Base-by-base conservation (phyloP, 2,797 vertebrate genomes). In the Ptychobarbus kaznakovi region DNA sequence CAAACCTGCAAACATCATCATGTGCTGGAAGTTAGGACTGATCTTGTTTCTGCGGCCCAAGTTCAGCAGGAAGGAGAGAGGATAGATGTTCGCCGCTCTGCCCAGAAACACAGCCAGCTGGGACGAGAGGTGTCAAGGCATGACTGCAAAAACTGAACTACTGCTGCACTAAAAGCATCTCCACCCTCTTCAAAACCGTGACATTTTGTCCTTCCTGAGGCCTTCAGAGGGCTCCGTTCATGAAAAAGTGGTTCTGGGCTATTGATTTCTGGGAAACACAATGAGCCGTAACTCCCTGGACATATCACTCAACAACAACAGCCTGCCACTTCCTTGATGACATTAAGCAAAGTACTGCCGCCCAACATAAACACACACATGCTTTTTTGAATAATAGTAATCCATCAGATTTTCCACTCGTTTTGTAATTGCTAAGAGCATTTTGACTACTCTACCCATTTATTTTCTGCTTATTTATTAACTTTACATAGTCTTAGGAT, bases 1-100 rank as follows among this genome's bases (percentile, higher is more conserved):
- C 94, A 2, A 90, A 98, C 98, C 98, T 77, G 98, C 97, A 95
- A 99, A 99, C 98, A 99, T 99, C 98, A 99, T 99, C 98, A 99
- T 99, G 91, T 99, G 98, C 91, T 99, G 98, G 89, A 99, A 96
- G 93, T 99, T 99, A 63, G 96, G 95, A 89, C 95, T 94, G 65
- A 99, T 99, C 94, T 98, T 98, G 93, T 98, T 97, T 92, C 96
- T 96, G 86, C 98, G 96, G 38, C 98, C 98, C 93, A 99, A 86
- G 93, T 99, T 99, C 81, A 99, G 94, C 88, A 99, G 95, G 91
- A 98, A 96, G 32, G 98, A 99, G 56, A 99, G 96, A 0, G 98
- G 98, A 89, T 99, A 99, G 93, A 99, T 99, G 95, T 99, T 99
- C 18, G 96, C 96, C 13, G 97, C 98, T 96, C 98, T 96, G 85